A percentile compares a stretch with the other conserved stretches of the same genome.
Evolutionary conservation across 2,797 vertebrate genomes (phyloP).

Genomic region (Pseudochromis fuscus): DNA sequence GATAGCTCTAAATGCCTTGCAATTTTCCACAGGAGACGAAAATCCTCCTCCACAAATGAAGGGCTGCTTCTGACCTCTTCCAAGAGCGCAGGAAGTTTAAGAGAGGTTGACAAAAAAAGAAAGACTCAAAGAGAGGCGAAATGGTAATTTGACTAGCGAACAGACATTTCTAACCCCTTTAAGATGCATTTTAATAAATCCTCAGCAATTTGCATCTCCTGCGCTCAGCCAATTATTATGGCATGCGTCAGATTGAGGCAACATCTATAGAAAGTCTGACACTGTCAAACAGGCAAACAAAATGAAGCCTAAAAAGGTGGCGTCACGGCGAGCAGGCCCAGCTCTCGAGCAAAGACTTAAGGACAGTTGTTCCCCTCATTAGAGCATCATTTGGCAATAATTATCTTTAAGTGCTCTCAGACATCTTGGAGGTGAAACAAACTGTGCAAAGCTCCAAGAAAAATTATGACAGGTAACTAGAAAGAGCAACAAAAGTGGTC

Average conservation of each 20-base stretch:
- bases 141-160: constrained; percentile 86
- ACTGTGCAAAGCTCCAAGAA: constrained; percentile 66
- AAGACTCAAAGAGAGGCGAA: constrained; percentile 77
- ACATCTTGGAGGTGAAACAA: constrained; percentile 76
- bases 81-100: constrained; percentile 83
- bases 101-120: constrained; percentile 79
- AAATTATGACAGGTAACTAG: constrained; percentile 72
- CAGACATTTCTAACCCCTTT: constrained; percentile 85
- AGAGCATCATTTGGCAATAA: constrained; percentile 83
- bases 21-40: constrained; percentile 82
- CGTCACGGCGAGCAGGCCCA: constrained; percentile 63
- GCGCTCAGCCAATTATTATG: constrained; percentile 82
- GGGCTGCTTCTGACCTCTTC: constrained; percentile 84
- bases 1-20: constrained; percentile 84
- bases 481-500: constrained; percentile 65
- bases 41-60: constrained; percentile 85
- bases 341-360: constrained; percentile 66
- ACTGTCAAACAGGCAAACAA: constrained; percentile 77
- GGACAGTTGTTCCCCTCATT: constrained; percentile 78
- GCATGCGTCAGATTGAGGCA: constrained; percentile 75
- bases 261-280: constrained; percentile 79
- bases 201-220: constrained; percentile 84
- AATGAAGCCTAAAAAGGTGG: constrained; percentile 68
- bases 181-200: constrained; percentile 87
- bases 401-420: constrained; percentile 86